A percentile compares a stretch with the other conserved stretches of the same genome.
These are phyloP conservation scores for Oikopleura albicans DNA, from an alignment of 23 tunicate species.

Conservation along the genomic window DNA sequence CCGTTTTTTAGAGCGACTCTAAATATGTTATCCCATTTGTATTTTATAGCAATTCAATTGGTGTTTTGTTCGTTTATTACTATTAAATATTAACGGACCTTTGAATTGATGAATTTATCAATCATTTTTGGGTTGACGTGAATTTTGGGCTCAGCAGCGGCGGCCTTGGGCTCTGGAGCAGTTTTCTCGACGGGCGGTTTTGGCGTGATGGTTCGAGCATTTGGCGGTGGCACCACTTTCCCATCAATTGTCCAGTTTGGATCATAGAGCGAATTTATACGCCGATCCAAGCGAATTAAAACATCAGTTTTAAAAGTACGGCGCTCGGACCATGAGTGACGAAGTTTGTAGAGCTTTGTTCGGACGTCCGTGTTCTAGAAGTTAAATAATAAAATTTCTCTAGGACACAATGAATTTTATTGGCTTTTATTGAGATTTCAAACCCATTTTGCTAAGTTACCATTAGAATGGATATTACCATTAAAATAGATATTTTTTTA, in stretches of 20 bases:
- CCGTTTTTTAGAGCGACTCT: too few species aligned
- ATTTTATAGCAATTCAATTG: too few species aligned
- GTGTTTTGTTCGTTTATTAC: too few species aligned
- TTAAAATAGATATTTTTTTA: too few species aligned
- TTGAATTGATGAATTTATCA: too few species aligned
- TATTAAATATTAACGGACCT: too few species aligned
- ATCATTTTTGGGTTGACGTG: not conserved
- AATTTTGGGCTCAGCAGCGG: not conserved
- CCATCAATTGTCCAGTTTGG: slow-evolving; percentile 58
- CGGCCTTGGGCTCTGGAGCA: not conserved
- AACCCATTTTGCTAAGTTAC: too few species aligned
- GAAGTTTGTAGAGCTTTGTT: slow-evolving; percentile 49
- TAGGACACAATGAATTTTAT: too few species aligned
- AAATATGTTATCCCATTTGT: too few species aligned
- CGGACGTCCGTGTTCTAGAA: slow-evolving; percentile 50
- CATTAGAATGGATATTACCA: too few species aligned
- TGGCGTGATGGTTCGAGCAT: not conserved
- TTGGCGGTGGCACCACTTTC: not conserved
- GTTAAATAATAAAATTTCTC: not conserved
- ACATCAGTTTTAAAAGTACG: slow-evolving; percentile 26
- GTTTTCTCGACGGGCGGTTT: not conserved
- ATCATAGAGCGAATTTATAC: slow-evolving; percentile 28
- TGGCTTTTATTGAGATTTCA: too few species aligned
- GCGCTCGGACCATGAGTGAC: slow-evolving; percentile 61
- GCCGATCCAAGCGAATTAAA: slow-evolving; percentile 35